Conservation (phyloP, 92 coral and sea anemone genomes). For the Phymanthus crucifer region DNA sequence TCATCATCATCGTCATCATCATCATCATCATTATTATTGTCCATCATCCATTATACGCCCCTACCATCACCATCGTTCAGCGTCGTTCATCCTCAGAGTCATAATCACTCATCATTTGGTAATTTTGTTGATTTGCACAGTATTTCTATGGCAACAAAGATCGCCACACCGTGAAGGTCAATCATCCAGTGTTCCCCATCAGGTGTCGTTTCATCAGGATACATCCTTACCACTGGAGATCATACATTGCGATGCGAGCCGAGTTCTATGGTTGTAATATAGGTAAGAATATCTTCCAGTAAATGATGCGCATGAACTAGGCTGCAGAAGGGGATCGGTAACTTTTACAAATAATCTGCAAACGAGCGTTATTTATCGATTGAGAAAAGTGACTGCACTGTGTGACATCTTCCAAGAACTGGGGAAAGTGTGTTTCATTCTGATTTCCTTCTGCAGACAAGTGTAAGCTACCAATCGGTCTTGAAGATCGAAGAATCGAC, state of each 20-base stretch:
- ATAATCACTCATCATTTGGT: too few species aligned
- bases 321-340: too few species aligned
- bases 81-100: too few species aligned
- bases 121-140: constrained; percentile 34
- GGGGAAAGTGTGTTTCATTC: too few species aligned
- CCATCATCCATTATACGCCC: too few species aligned
- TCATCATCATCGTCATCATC: too few species aligned
- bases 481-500: constrained; percentile 72
- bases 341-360: too few species aligned
- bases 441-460: constrained; percentile 16
- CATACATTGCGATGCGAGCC: constrained; percentile 66
- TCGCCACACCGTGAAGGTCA: constrained; percentile 54
- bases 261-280: constrained; percentile 72
- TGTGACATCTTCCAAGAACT: too few species aligned
- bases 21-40: too few species aligned
- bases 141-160: constrained; percentile 78
- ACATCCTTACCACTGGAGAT: constrained; percentile 62
- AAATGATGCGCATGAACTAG: not conserved
- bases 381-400: too few species aligned
- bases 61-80: too few species aligned
- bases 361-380: too few species aligned
- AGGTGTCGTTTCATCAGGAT: constrained; percentile 69
- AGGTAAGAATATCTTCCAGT: constrained; percentile 35
- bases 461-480: constrained; percentile 65
- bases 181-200: constrained; percentile 61